phyloP scores from a whole-genome alignment of 1,140 invertebrate species.

The Trichogramma pretiosum region DNA sequence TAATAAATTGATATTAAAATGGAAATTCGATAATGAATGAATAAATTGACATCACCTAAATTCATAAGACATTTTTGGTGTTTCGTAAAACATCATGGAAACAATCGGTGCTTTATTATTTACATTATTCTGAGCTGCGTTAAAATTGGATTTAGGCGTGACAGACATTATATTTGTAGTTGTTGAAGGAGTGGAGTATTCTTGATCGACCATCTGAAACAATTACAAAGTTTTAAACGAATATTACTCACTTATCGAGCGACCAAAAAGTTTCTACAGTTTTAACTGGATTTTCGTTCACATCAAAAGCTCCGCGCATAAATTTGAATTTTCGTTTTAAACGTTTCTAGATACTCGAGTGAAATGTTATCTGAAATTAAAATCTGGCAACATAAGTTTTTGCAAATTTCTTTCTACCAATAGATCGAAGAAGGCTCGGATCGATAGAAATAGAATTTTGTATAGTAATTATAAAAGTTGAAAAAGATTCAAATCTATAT shows the following conservation, averaged over 20 bases:
- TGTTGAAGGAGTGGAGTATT: conserved; percentile 12
- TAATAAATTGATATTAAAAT: neutral
- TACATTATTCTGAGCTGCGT: neutral
- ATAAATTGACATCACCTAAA: conserved; percentile 1
- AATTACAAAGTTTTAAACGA: conserved; percentile 22
- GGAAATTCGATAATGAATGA: neutral
- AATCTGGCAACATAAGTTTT: too few species aligned
- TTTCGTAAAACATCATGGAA: neutral
- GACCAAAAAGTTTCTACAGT: too few species aligned
- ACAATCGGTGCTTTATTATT: neutral
- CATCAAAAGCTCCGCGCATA: too few species aligned
- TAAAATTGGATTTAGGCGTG: conserved; percentile 18
- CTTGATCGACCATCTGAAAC: conserved; percentile 21
- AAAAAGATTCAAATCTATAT: too few species aligned
- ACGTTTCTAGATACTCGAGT: too few species aligned
- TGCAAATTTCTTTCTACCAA: too few species aligned
- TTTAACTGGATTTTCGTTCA: too few species aligned
- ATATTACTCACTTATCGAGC: neutral
- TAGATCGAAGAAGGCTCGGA: too few species aligned
- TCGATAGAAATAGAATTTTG: too few species aligned
- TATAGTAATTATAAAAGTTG: too few species aligned
- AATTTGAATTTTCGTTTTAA: too few species aligned
- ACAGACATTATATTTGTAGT: conserved; percentile 6
- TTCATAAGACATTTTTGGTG: conserved; percentile 4
- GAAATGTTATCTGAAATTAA: too few species aligned